phyloP scores from a whole-genome alignment of 2,797 vertebrate genomes.

The Gallirallus australis region DNA sequence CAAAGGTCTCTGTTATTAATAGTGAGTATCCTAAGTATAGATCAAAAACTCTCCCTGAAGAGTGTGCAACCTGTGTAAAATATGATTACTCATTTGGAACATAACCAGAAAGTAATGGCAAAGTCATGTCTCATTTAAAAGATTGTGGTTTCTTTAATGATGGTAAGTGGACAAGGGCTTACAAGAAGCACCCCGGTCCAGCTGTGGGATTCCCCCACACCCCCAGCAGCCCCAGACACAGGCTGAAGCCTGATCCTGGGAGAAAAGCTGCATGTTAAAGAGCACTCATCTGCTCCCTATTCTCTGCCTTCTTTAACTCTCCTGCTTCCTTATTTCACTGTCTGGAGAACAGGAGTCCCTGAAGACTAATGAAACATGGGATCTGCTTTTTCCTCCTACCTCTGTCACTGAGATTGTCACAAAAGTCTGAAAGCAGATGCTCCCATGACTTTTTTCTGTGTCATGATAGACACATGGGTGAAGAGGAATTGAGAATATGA shows the following conservation, averaged over 20 bases:
- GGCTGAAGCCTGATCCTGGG: neutral
- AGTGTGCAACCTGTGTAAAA: conserved; percentile 30
- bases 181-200: neutral
- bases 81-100: conserved; percentile 46
- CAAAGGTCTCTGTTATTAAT: conserved; percentile 46
- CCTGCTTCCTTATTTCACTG: neutral
- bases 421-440: neutral
- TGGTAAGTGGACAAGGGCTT: neutral
- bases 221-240: neutral
- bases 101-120: conserved; percentile 43
- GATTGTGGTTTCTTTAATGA: neutral
- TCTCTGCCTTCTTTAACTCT: neutral
- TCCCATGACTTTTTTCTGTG: neutral
- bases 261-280: neutral
- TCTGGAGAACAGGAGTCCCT: neutral
- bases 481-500: neutral
- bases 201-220: neutral
- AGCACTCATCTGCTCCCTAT: neutral
- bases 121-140: conserved; percentile 34
- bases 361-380: neutral
- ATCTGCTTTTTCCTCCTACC: neutral
- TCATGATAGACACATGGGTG: neutral
- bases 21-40: conserved; percentile 37
- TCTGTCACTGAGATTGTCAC: neutral
- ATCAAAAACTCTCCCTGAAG: conserved; percentile 57